Evolutionary conservation across 2,888 invertebrate genomes (phyloP).

Genomic region (Melanotus villosus): DNA sequence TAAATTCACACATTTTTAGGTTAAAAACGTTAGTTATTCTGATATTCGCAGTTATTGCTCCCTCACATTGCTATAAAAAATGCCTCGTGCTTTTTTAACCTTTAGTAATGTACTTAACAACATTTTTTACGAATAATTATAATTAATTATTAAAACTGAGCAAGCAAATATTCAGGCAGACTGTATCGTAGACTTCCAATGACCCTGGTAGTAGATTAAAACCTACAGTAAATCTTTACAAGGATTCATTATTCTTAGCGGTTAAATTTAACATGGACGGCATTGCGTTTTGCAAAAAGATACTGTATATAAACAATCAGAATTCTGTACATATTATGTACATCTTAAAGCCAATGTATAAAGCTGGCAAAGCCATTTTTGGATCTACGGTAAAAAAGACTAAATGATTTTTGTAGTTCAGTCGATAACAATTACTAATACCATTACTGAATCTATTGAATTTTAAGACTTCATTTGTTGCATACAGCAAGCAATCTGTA

Average conservation of each 20-base stretch:
- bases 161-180: slow-evolving; percentile 13
- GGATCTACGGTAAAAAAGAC: too few species aligned
- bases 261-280: slow-evolving; percentile 32
- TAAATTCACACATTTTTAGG: slow-evolving; percentile 2
- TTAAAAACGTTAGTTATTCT: too few species aligned
- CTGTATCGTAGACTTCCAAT: neutral
- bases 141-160: slow-evolving; percentile 9
- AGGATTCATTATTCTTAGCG: neutral
- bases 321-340: slow-evolving; percentile 3
- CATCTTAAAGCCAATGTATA: too few species aligned
- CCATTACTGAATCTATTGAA: too few species aligned
- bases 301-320: neutral
- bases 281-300: slow-evolving; percentile 24
- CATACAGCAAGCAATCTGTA: too few species aligned
- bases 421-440: too few species aligned
- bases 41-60: slow-evolving; percentile 13
- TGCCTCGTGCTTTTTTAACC: neutral
- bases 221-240: slow-evolving; percentile 2
- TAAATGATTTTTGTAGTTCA: too few species aligned
- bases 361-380: too few species aligned
- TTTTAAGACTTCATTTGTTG: too few species aligned
- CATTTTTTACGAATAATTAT: neutral
- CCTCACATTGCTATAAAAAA: slow-evolving; percentile 13
- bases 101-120: neutral
- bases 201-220: slow-evolving; percentile 23